Base-by-base conservation (phyloP, 2,888 invertebrate species). In the Cheilosia urbana region DNA sequence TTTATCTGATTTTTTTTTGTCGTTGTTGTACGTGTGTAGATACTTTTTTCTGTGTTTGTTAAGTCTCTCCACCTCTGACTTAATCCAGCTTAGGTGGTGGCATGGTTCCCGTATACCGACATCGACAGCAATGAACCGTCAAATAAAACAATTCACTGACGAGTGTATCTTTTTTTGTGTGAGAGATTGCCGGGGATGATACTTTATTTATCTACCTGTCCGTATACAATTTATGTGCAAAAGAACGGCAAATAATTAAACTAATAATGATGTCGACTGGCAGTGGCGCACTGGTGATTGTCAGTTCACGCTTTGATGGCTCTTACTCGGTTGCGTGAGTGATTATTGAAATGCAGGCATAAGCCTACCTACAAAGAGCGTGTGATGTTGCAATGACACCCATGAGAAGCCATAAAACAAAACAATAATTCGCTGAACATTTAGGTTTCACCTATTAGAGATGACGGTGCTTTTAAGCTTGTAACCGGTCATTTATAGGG, bases 201-300 rank as follows among this genome's bases (percentile, higher is more conserved):
- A 79, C 53, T 69, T 69, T 71, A 55, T 82, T 76, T 79, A 55
- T 21, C 19, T 68, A 55, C n/a, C 53, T 24, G 11, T 6, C 42
- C 45, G 19, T 62, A 34, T 34, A 49, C 66, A 82, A 58, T 76
- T 11, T 76, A 53, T 17, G 58, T 51, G 69, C 75, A 79, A 63
- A 73, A 55, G 79, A 69, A 79, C 21, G 63, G 63, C 65, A 79
- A 71, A 76, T 80, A 79, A 79, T 75, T 69, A 69, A 79, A 69
- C 57, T 73, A 79, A 84, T 76, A 80, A 80, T 71, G 66, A 80
- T 84, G 84, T 76, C 73, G 80, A 66, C 53, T 57, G 71, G 17
- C 47, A 9, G 40, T 69, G 65, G 27, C 37, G 51, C n/a, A 30
- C 62, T 53, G 51, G 60, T 60, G 51, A 51, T 66, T 65, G 71